Conservation (phyloP, 2,888 invertebrate species). For the Drosophila fulvimacula region DNA sequence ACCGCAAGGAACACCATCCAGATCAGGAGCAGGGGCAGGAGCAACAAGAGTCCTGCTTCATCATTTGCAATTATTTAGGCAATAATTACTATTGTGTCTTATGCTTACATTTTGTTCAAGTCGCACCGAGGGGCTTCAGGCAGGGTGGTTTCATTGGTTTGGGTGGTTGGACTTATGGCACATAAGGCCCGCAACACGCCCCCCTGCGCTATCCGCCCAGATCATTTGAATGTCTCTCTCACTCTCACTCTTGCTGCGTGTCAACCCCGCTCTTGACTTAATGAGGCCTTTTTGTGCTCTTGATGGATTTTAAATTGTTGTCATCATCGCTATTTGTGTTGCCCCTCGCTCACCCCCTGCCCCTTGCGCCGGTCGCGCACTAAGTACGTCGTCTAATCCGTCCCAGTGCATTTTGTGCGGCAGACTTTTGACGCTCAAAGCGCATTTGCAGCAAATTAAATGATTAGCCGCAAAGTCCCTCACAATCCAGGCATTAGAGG, state of each 20-base stretch:
- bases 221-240: slow-evolving; percentile 23
- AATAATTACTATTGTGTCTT: slow-evolving; percentile 84
- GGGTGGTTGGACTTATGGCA: slow-evolving; percentile 18
- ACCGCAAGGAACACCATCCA: slow-evolving; percentile 25
- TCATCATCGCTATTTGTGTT: slow-evolving; percentile 76
- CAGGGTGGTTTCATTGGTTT: neutral
- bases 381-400: slow-evolving; percentile 43
- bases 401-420: slow-evolving; percentile 41
- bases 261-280: slow-evolving; percentile 80
- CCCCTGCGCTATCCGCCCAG: slow-evolving; percentile 47
- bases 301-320: slow-evolving; percentile 83
- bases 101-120: slow-evolving; percentile 73
- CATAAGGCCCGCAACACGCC: slow-evolving; percentile 54
- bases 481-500: slow-evolving; percentile 9
- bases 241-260: slow-evolving; percentile 12
- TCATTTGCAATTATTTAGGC: slow-evolving; percentile 83
- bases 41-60: slow-evolving; percentile 50
- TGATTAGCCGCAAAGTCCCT: slow-evolving; percentile 38
- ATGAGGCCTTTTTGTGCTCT: slow-evolving; percentile 81
- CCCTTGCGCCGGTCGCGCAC: neutral
- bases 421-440: slow-evolving; percentile 65
- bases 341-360: neutral
- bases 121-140: slow-evolving; percentile 4
- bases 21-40: slow-evolving; percentile 8
- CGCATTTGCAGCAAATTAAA: slow-evolving; percentile 52